Evolutionary conservation across 2,888 invertebrate genomes (phyloP).

Genomic region (Clanis bilineata): DNA sequence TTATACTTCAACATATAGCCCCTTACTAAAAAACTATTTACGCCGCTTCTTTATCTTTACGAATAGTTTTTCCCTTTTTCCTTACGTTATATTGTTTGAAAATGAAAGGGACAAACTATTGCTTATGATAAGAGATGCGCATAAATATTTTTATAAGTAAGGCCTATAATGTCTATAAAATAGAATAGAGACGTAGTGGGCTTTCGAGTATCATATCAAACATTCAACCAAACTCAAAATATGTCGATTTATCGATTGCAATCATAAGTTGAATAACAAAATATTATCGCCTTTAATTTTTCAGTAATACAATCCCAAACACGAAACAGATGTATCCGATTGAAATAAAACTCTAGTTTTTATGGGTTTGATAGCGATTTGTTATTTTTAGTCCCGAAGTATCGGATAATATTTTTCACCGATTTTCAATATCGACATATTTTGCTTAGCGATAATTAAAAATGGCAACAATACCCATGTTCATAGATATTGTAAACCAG

Average conservation of each 20-base stretch:
- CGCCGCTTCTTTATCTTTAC: too few relatives aligned
- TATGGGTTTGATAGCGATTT: too few relatives aligned
- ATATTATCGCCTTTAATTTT: not conserved
- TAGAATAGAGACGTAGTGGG: not conserved
- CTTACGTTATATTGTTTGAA: not conserved
- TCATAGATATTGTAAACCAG: constrained; percentile 23
- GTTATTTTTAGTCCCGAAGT: too few relatives aligned
- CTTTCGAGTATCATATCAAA: constrained; percentile 1
- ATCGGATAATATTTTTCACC: too few relatives aligned
- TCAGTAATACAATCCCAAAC: too few relatives aligned
- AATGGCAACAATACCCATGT: not conserved
- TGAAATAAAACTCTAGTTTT: too few relatives aligned
- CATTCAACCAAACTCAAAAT: not conserved
- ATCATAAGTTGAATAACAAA: not conserved
- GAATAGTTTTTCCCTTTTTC: not conserved
- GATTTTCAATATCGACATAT: not conserved
- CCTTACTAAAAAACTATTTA: too few relatives aligned
- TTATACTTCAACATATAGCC: not conserved
- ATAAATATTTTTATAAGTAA: too few relatives aligned
- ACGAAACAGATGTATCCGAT: too few relatives aligned
- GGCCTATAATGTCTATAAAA: too few relatives aligned
- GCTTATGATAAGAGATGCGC: too few relatives aligned
- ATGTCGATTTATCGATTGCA: not conserved
- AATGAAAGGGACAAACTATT: too few relatives aligned
- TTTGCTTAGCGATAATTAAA: not conserved